Percentiles rank a stretch among this genome's conserved stretches.
These are phyloP conservation scores for Mustela nigripes DNA, from an alignment of 2,113 vertebrate species.

Conservation along the genomic window DNA sequence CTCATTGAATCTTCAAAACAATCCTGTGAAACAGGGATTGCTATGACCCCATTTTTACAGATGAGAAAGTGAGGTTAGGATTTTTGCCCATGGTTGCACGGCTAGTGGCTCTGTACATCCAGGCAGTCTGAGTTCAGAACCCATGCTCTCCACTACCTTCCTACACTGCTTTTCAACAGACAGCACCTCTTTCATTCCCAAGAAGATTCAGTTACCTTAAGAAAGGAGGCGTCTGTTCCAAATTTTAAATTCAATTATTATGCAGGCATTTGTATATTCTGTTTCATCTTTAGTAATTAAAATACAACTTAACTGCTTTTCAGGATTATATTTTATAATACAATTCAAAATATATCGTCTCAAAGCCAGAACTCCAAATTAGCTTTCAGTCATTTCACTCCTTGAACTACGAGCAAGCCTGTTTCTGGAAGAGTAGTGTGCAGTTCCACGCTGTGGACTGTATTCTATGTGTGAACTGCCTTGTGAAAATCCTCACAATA, in stretches of 20 bases:
- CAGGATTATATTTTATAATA: neutral
- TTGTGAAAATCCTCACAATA: neutral
- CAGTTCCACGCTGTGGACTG: neutral
- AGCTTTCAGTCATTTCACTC: neutral
- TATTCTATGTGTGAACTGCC: neutral
- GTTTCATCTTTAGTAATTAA: neutral
- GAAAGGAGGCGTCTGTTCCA: neutral
- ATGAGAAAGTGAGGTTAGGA: neutral
- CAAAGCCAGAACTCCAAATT: slow-evolving; percentile 22
- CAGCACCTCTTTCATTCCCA: neutral
- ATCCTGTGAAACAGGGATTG: neutral
- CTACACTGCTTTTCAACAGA: neutral
- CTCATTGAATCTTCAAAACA: neutral
- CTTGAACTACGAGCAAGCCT: slow-evolving; percentile 13
- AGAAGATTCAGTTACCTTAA: neutral
- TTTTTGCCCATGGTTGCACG: neutral
- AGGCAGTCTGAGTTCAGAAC: neutral
- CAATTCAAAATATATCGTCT: neutral
- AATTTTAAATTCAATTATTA: neutral
- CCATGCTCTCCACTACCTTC: accelerated
- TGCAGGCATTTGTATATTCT: neutral
- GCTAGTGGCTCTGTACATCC: no score
- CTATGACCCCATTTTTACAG: neutral
- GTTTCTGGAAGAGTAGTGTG: neutral
- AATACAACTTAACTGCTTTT: neutral